These are phyloP conservation scores for Choloepus didactylus DNA, from an alignment of 2,797 vertebrate species.

Conservation along the genomic window DNA sequence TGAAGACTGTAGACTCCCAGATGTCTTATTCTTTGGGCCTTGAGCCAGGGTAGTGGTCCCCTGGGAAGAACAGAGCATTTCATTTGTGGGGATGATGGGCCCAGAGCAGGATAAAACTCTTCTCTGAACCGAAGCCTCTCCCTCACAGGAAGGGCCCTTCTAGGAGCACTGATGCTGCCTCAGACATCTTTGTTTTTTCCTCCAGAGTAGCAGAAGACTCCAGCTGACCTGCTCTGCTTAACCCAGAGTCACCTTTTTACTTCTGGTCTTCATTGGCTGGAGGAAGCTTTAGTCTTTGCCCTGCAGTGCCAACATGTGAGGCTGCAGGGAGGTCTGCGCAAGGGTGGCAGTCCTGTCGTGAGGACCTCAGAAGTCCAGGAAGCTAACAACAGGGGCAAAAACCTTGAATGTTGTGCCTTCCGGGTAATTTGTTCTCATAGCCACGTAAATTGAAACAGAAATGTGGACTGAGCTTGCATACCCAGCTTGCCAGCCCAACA, in stretches of 20 bases:
- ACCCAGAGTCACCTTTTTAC: conserved; percentile 4
- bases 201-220: background rate
- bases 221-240: background rate
- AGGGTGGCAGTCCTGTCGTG: background rate
- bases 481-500: background rate
- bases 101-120: background rate
- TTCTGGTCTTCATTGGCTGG: background rate
- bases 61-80: background rate
- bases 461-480: background rate
- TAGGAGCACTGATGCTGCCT: background rate
- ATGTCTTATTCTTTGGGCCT: conserved; percentile 58
- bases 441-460: conserved; percentile 53
- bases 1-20: conserved; percentile 60
- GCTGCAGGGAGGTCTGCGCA: background rate
- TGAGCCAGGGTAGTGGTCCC: conserved; percentile 46
- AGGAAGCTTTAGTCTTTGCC: background rate
- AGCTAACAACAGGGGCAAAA: background rate
- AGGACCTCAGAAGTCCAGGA: background rate
- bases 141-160: background rate
- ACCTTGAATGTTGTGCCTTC: background rate
- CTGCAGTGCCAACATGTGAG: conserved; percentile 17
- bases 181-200: background rate
- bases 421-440: background rate
- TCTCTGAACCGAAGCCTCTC: conserved; percentile 7
- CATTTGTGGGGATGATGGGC: background rate